Evolutionary conservation across 2,888 invertebrate genomes (phyloP), one percentile per base, ranked within the genome.

Genomic region (Magallana nippona): DNA sequence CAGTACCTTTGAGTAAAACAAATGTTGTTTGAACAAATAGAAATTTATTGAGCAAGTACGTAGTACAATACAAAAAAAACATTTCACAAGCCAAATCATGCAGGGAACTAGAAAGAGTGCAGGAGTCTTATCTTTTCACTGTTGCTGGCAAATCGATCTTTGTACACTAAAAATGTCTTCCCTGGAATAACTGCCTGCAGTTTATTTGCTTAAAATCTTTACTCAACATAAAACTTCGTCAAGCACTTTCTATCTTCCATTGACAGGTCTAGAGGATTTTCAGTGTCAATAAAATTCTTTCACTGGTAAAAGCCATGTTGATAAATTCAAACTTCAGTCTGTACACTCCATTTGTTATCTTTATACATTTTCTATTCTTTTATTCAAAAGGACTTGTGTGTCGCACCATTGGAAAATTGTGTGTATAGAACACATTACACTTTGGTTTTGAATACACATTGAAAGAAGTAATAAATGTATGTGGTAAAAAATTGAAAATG

Each of bases 31-130:
- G 22, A 71, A 71, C 71, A 71, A 71, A 71, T 71, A 71, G 71
- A 71, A 71, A 71, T 71, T 71, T 71, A 71, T 71, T 71, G 71
- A 71, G 71, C 71, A 71, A 27, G 71, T 71, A n/a, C n/a, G n/a
- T 71, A 19, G n/a, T 71, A 71, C 22, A 71, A 27, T 71, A 27
- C 71, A 71, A 71, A 71, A 44, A 8, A 44, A 71, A 27, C 32
- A 71, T 71, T 71, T 71, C 71, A 71, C 71, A 71, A 27, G 71
- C 32, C 13, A 22, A 71, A 71, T 71, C 71, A 71, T 27, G 32
- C n/a, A 2, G 32, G 71, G 32, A 32, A 27, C 10, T 44, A 44
- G 44, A 44, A 71, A 71, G 71, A 3, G 27, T 22, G 71, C 27
- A 71, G 27, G 32, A 32, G 15, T 71, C 71, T 71, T 71, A 71